Percentiles rank a stretch among this genome's conserved stretches.
Evolutionary conservation across 2,888 invertebrate species (phyloP).

Genomic region (Lochmaea capreae): DNA sequence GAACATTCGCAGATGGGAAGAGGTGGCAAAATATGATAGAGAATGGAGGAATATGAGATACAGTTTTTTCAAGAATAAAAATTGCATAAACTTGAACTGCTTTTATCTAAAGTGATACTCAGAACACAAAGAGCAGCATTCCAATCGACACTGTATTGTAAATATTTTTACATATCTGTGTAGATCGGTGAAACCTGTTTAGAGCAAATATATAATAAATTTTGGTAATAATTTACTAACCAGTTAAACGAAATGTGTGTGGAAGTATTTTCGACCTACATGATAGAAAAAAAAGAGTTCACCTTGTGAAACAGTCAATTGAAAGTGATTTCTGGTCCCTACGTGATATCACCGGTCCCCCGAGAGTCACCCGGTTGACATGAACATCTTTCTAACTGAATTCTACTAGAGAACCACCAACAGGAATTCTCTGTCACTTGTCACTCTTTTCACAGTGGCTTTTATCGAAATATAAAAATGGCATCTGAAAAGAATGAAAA

Average conservation of each 20-base stretch:
- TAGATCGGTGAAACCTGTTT: too few species aligned
- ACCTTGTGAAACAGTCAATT: slow-evolving; percentile 30
- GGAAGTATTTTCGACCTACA: not conserved
- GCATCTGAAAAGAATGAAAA: slow-evolving; percentile 45
- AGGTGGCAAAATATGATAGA: too few species aligned
- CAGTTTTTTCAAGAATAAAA: too few species aligned
- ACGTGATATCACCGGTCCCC: slow-evolving; percentile 41
- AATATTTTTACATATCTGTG: too few species aligned
- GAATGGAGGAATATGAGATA: too few species aligned
- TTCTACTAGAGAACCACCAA: slow-evolving; percentile 53
- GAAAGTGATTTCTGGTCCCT: slow-evolving; percentile 41
- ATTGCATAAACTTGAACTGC: too few species aligned
- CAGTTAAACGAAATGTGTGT: not conserved
- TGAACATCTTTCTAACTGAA: slow-evolving; percentile 60
- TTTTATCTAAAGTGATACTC: too few species aligned
- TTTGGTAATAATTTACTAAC: too few species aligned
- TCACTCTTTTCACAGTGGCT: slow-evolving; percentile 59
- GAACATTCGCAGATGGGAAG: too few species aligned
- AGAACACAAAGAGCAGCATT: too few species aligned
- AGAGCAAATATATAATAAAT: too few species aligned
- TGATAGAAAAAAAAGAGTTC: slow-evolving; percentile 24
- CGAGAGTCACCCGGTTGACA: slow-evolving; percentile 57
- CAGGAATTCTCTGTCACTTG: slow-evolving; percentile 62
- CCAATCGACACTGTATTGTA: too few species aligned
- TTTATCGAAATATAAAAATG: slow-evolving; percentile 51